A percentile compares a stretch with the other conserved stretches of the same genome.
Conservation (phyloP, 92 coral and sea anemone genomes). For the Meandrina meandrites region DNA sequence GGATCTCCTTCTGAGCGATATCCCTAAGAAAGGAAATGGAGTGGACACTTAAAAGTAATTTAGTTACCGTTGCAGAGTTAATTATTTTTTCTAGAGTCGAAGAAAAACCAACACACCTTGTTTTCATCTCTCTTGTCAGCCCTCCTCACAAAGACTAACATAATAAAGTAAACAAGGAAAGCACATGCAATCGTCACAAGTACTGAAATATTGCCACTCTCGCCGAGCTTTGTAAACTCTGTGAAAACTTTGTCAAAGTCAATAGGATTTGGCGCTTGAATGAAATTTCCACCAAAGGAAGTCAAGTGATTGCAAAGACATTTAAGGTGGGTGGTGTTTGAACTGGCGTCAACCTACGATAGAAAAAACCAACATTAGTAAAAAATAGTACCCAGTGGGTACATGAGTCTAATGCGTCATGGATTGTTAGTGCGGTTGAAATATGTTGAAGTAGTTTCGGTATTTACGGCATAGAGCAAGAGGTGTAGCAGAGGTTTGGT, state of each 20-base stretch:
- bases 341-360: slow-evolving; percentile 23
- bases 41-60: no score
- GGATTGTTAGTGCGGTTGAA: no score
- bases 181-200: slow-evolving; percentile 34
- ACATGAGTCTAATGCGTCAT: no score
- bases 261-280: slow-evolving; percentile 46
- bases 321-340: slow-evolving; percentile 20
- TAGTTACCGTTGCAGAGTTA: no score
- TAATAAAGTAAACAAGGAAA: slow-evolving; percentile 37
- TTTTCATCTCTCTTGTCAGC: slow-evolving; percentile 35
- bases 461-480: no score
- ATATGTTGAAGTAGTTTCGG: no score
- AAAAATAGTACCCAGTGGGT: no score
- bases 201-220: slow-evolving; percentile 49
- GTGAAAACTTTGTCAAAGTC: slow-evolving; percentile 47
- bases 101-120: slow-evolving; percentile 26
- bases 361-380: neutral
- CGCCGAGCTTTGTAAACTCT: slow-evolving; percentile 22
- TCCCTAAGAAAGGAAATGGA: no score
- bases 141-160: slow-evolving; percentile 35
- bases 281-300: slow-evolving; percentile 43
- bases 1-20: no score
- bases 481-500: no score
- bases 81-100: no score
- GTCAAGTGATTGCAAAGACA: slow-evolving; percentile 49